These are phyloP conservation scores for Cyprinella venusta DNA, from an alignment of 2,797 vertebrate genomes.

Conservation along the genomic window DNA sequence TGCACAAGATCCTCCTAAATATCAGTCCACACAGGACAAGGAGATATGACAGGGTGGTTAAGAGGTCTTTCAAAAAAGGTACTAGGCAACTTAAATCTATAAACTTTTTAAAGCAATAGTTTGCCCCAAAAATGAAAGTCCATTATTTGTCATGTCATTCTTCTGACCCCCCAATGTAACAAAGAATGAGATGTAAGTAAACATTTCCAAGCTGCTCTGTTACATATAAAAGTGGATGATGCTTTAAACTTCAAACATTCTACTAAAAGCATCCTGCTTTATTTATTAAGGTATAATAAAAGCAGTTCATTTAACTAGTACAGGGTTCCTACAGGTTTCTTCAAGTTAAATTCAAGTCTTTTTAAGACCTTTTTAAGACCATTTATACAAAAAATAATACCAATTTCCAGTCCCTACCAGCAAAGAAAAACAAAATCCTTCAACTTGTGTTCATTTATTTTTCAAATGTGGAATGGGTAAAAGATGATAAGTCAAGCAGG, in stretches of 20 bases:
- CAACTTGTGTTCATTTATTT: too few relatives aligned
- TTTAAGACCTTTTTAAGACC: too few relatives aligned
- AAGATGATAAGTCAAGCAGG: too few relatives aligned
- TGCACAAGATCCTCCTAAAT: slow-evolving; percentile 37
- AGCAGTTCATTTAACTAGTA: not conserved
- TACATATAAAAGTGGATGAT: not conserved
- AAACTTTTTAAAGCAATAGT: not conserved
- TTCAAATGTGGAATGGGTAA: too few relatives aligned
- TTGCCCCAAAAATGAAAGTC: not conserved
- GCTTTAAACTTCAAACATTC: not conserved
- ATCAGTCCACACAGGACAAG: slow-evolving; percentile 25
- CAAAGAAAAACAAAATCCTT: too few relatives aligned
- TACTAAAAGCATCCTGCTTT: not conserved
- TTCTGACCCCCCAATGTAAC: not conserved
- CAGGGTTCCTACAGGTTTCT: too few relatives aligned
- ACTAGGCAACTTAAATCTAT: not conserved
- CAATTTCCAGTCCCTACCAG: too few relatives aligned
- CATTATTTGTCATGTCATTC: not conserved
- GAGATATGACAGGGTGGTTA: slow-evolving; percentile 17
- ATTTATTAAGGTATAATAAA: not conserved
- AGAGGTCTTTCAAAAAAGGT: slow-evolving; percentile 14
- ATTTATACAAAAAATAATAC: too few relatives aligned
- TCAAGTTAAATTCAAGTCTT: too few relatives aligned
- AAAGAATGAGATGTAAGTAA: not conserved
- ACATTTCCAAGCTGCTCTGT: not conserved